A percentile compares a stretch with the other conserved stretches of the same genome.
Conservation (phyloP, 2,888 invertebrate genomes). For the Callyntrura guangdongensis region DNA sequence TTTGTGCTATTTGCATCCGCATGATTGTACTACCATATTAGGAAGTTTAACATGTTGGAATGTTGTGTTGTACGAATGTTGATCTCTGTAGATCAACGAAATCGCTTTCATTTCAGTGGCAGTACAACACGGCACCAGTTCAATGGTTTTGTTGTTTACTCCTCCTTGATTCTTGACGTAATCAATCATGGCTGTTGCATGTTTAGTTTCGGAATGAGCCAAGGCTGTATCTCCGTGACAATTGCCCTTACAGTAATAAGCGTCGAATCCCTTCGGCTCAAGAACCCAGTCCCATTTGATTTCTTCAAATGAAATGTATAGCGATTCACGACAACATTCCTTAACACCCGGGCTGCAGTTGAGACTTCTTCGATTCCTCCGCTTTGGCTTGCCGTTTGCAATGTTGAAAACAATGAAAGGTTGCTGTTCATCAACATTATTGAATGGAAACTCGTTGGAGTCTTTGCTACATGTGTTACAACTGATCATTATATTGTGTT, state of each 20-base stretch:
- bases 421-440: slow-evolving; percentile 85
- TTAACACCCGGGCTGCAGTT: slow-evolving; percentile 90
- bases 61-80: slow-evolving; percentile 87
- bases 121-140: slow-evolving; percentile 94
- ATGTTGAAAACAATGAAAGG: slow-evolving; percentile 93
- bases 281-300: slow-evolving; percentile 97
- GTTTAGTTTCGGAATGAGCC: slow-evolving; percentile 89
- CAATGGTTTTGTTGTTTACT: slow-evolving; percentile 85
- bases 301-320: slow-evolving; percentile 93
- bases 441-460: slow-evolving; percentile 89
- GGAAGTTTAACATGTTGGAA: slow-evolving; percentile 89
- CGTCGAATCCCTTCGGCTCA: slow-evolving; percentile 93
- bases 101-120: slow-evolving; percentile 93
- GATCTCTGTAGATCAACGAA: slow-evolving; percentile 92
- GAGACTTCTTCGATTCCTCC: slow-evolving; percentile 88
- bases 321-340: slow-evolving; percentile 93
- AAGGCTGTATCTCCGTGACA: slow-evolving; percentile 92
- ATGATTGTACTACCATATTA: slow-evolving; percentile 96
- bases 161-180: slow-evolving; percentile 78
- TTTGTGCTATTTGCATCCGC: slow-evolving; percentile 91
- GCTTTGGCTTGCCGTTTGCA: slow-evolving; percentile 86
- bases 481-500: slow-evolving; percentile 91
- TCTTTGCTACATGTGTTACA: slow-evolving; percentile 91
- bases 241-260: slow-evolving; percentile 94
- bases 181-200: slow-evolving; percentile 90